Evolutionary conservation across 2,113 vertebrate genomes (phyloP).

Genomic region (Limnothrissa miodon): DNA sequence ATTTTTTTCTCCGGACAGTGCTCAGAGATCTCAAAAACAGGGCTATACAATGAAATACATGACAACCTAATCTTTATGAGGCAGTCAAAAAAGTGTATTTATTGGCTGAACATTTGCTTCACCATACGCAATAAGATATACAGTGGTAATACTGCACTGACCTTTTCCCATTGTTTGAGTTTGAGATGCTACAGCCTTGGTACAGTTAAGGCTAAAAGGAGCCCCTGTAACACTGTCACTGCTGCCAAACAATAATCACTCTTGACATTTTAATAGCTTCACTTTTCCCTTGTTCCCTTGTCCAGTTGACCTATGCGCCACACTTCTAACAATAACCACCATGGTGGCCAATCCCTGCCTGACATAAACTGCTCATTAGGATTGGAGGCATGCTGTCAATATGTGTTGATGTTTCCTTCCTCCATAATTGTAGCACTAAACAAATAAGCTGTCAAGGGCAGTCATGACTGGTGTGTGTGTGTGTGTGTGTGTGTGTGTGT

Average conservation of each 20-base stretch:
- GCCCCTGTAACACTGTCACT: background rate
- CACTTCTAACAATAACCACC: background rate
- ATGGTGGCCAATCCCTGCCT: background rate
- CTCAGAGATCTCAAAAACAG: too few relatives aligned
- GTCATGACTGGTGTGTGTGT: background rate
- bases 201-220: background rate
- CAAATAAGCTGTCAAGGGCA: background rate
- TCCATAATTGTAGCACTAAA: background rate
- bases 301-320: background rate
- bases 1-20: too few relatives aligned
- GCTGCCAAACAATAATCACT: constrained; percentile 17
- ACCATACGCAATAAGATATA: background rate
- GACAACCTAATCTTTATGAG: background rate
- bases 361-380: background rate
- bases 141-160: background rate
- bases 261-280: constrained; percentile 29
- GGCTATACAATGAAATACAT: too few relatives aligned
- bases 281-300: background rate
- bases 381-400: background rate
- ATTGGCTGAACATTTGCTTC: background rate
- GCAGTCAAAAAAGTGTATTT: background rate
- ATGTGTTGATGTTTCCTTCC: background rate
- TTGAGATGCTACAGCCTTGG: background rate
- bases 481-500: background rate
- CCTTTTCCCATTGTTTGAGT: too few relatives aligned